Percentiles rank a stretch among this genome's conserved stretches.
phyloP scores from a whole-genome alignment of 2,888 invertebrate genomes.

The Fragum sueziense region DNA sequence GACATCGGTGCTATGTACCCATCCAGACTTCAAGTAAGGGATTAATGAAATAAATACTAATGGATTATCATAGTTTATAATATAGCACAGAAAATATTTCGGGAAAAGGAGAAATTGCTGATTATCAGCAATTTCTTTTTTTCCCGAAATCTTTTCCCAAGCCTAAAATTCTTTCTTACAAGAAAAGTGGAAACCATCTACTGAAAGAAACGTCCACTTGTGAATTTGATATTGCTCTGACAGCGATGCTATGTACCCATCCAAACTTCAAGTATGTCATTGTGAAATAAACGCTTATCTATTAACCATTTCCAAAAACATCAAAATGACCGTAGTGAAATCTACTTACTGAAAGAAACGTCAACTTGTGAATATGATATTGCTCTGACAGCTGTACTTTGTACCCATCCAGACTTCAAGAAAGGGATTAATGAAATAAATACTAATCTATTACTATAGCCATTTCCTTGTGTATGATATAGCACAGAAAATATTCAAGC shows the following conservation, averaged over 20 bases:
- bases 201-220: slow-evolving; percentile 97
- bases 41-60: too few species aligned
- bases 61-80: too few species aligned
- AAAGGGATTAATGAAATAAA: too few species aligned
- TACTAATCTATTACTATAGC: too few species aligned
- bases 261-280: slow-evolving; percentile 88
- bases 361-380: slow-evolving; percentile 97
- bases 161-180: too few species aligned
- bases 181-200: slow-evolving; percentile 95
- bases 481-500: too few species aligned
- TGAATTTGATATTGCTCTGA: slow-evolving; percentile 95
- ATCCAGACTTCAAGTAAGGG: slow-evolving; percentile 88
- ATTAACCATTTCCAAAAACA: too few species aligned
- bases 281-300: too few species aligned
- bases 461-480: too few species aligned
- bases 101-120: background rate
- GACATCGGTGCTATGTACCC: slow-evolving; percentile 92
- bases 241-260: slow-evolving; percentile 93
- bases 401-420: slow-evolving; percentile 91
- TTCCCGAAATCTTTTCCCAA: background rate
- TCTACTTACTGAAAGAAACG: slow-evolving; percentile 95
- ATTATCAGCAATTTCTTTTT: background rate
- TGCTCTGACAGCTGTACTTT: slow-evolving; percentile 93
- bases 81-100: background rate
- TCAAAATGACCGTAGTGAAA: slow-evolving; percentile 93